Percentiles rank a stretch among this genome's conserved stretches.
phyloP scores from a whole-genome alignment of 2,113 vertebrate genomes.

The Melospiza georgiana region DNA sequence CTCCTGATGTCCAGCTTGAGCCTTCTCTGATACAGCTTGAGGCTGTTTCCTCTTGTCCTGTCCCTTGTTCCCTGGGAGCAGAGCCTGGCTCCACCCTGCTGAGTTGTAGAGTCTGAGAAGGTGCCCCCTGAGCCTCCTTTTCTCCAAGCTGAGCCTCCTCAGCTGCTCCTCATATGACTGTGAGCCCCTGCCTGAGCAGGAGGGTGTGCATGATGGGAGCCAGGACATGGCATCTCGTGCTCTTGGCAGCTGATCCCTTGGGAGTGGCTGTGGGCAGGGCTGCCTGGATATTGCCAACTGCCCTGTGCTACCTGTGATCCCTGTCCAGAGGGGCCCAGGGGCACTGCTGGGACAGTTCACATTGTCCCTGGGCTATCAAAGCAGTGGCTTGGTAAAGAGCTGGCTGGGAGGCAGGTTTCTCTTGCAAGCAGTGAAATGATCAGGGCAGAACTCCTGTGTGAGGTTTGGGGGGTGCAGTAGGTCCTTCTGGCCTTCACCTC shows the following conservation, averaged over 20 bases:
- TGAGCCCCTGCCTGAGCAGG: not conserved
- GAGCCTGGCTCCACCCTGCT: not conserved
- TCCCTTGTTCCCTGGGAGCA: not conserved
- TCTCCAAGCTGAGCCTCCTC: not conserved
- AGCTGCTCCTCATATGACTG: not conserved
- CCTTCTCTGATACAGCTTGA: not conserved
- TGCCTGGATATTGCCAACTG: not conserved
- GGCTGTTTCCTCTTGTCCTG: accelerated
- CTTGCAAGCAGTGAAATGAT: not conserved
- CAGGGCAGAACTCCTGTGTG: not conserved
- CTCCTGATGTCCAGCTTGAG: not conserved
- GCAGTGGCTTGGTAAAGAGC: not conserved
- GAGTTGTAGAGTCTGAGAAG: not conserved
- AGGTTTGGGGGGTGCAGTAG: not conserved
- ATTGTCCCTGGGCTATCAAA: not conserved
- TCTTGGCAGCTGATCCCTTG: not conserved
- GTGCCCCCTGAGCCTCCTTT: not conserved
- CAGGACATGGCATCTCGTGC: accelerated
- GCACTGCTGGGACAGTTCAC: not conserved
- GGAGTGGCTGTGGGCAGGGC: not conserved
- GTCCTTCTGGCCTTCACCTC: not conserved
- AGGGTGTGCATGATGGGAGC: not conserved
- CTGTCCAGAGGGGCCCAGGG: not conserved
- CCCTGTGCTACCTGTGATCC: accelerated
- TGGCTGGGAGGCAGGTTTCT: not conserved